Evolutionary conservation across 2,113 vertebrate species (phyloP).

Genomic region (Hyaena hyaena): DNA sequence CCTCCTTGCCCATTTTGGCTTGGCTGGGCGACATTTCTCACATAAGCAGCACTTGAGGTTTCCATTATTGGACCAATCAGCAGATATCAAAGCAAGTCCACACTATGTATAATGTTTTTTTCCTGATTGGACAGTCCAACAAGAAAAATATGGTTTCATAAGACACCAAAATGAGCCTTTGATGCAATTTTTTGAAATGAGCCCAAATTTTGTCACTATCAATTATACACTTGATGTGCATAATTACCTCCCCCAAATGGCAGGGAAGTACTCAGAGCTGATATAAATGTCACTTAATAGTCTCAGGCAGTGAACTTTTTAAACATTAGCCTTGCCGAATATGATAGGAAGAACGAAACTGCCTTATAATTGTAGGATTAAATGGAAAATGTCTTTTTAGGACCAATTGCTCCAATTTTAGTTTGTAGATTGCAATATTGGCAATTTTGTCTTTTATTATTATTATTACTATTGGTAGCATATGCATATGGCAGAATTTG

Average conservation of each 20-base stretch:
- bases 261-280: constrained; percentile 6
- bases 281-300: constrained; percentile 58
- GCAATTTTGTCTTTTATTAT: background rate
- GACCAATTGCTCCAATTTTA: constrained; percentile 42
- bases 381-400: constrained; percentile 60
- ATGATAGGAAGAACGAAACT: constrained; percentile 39
- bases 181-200: background rate
- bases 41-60: background rate
- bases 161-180: background rate
- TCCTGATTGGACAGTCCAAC: background rate
- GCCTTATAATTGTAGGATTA: constrained; percentile 8
- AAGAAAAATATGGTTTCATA: constrained; percentile 45
- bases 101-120: background rate
- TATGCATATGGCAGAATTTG: background rate
- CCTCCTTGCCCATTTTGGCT: background rate
- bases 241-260: constrained; percentile 38
- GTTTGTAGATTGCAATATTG: background rate
- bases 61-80: constrained; percentile 3
- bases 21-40: background rate
- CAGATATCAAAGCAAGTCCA: background rate
- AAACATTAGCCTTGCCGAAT: constrained; percentile 53
- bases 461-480: background rate
- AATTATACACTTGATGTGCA: background rate
- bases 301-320: constrained; percentile 43
- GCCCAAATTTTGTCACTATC: background rate